Evolutionary conservation across 2,113 vertebrate genomes (phyloP).

Genomic region (Rhodinocichla rosea): DNA sequence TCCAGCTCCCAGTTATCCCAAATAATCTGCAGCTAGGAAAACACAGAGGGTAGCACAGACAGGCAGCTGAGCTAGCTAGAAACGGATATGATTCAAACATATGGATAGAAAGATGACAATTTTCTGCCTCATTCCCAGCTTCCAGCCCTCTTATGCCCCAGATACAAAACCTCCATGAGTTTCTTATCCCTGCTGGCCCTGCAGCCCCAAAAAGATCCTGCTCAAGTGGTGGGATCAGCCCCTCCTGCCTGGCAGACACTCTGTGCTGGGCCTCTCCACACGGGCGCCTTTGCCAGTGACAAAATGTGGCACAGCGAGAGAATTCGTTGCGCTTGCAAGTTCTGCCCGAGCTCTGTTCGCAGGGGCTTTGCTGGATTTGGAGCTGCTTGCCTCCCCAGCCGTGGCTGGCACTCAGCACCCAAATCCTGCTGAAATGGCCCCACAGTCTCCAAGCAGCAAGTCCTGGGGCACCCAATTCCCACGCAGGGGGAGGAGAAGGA

Average conservation of each 20-base stretch:
- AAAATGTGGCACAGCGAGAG: constrained; percentile 35
- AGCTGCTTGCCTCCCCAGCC: neutral
- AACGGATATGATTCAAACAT: neutral
- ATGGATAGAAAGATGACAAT: neutral
- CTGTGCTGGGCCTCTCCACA: neutral
- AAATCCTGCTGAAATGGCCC: neutral
- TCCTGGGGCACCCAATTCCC: neutral
- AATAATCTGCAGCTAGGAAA: constrained; percentile 36
- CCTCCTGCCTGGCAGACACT: neutral
- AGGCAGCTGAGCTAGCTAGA: neutral
- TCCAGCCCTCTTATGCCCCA: neutral
- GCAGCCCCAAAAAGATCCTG: accelerated
- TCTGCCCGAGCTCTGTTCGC: neutral
- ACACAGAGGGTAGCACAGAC: neutral
- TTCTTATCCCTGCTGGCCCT: neutral
- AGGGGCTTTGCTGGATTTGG: constrained; percentile 55
- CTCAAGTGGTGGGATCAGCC: neutral
- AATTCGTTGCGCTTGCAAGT: constrained; percentile 38
- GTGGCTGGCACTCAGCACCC: neutral
- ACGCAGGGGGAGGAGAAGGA: neutral
- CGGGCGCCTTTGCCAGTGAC: neutral
- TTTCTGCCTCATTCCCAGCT: neutral
- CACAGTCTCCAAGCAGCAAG: neutral
- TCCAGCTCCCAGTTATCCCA: constrained; percentile 29
- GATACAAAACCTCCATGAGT: neutral